phyloP scores from a whole-genome alignment of 1,140 invertebrate species.

The Cyphomyrmex costatus region DNA sequence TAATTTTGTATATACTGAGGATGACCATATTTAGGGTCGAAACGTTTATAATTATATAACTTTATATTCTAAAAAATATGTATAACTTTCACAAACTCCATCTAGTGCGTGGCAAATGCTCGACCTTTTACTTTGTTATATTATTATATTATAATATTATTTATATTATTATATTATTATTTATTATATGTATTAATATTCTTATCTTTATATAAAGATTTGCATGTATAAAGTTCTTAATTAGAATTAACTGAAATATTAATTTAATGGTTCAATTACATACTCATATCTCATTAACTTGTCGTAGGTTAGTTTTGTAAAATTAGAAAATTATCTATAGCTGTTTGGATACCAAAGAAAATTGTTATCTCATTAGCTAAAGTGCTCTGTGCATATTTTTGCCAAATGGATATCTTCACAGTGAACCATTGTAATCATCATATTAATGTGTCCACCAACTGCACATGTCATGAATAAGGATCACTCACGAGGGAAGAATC shows the following conservation, averaged over 20 bases:
- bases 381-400: neutral
- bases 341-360: neutral
- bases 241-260: neutral
- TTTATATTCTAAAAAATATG: too few species aligned
- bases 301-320: neutral
- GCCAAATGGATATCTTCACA: neutral
- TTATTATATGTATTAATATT: too few species aligned
- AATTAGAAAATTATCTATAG: neutral
- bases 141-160: too few species aligned
- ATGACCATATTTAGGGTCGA: too few species aligned
- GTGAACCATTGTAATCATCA: slow-evolving; percentile 23
- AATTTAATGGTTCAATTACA: neutral
- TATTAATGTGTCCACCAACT: slow-evolving; percentile 38
- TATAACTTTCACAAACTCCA: too few species aligned
- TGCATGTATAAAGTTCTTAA: neutral
- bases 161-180: too few species aligned
- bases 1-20: too few species aligned
- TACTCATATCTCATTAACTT: neutral
- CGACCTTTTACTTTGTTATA: too few species aligned
- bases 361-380: neutral
- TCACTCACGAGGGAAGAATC: slow-evolving; percentile 23
- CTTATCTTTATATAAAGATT: neutral
- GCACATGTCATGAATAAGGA: slow-evolving; percentile 18
- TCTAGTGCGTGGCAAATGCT: too few species aligned
- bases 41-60: too few species aligned